phyloP scores from a whole-genome alignment of 64 coral and sea anemone species.

The Anthopleura sola region DNA sequence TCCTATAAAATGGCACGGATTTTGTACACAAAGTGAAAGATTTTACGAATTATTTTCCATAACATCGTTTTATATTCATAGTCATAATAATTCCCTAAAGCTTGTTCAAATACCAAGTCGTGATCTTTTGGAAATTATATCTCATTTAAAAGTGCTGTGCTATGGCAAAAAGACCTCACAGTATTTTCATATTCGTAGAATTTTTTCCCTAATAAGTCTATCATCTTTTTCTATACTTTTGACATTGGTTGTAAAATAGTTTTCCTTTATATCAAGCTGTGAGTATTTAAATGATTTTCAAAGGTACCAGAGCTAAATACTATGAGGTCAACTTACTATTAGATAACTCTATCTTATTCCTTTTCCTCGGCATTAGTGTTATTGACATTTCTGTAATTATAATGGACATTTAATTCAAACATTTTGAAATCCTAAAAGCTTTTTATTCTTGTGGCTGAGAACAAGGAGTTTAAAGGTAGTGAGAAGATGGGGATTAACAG shows the following conservation, averaged over 20 bases:
- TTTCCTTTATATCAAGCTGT: too few species aligned
- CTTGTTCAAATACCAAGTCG: too few species aligned
- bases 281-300: background rate
- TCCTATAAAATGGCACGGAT: background rate
- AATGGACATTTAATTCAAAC: background rate
- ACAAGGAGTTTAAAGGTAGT: background rate
- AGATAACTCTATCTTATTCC: background rate
- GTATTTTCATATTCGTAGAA: too few species aligned
- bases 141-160: background rate
- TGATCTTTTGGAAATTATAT: background rate
- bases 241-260: too few species aligned
- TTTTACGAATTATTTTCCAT: background rate
- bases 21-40: background rate
- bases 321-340: background rate
- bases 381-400: background rate
- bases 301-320: background rate
- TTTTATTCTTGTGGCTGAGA: background rate
- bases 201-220: background rate
- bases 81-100: too few species aligned
- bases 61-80: background rate
- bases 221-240: background rate
- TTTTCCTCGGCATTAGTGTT: background rate
- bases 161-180: background rate
- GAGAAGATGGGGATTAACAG: background rate
- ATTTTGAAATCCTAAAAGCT: background rate